Evolutionary conservation across 2,113 vertebrate genomes (phyloP).

Genomic region (Pao palembangensis): DNA sequence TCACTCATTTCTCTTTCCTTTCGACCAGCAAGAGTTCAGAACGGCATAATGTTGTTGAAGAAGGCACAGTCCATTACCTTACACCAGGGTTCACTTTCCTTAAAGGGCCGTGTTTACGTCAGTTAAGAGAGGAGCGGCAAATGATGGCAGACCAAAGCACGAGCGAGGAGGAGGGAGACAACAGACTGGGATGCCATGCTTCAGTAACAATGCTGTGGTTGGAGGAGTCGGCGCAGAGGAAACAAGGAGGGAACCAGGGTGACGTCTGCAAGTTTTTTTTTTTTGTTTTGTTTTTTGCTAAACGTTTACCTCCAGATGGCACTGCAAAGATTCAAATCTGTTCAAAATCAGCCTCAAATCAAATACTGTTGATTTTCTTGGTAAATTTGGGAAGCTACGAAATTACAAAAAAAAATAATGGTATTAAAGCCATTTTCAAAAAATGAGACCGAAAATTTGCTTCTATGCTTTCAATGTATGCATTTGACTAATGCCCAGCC

Average conservation of each 20-base stretch:
- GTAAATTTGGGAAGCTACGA: conserved; percentile 27
- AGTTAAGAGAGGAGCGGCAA: conserved; percentile 18
- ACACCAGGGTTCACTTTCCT: too few species aligned
- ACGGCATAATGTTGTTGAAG: too few species aligned
- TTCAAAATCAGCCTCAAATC: not conserved
- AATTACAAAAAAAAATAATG: not conserved
- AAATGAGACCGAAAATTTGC: conserved; percentile 36
- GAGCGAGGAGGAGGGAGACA: conserved; percentile 14
- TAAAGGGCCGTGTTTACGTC: not conserved
- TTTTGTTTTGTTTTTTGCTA: not conserved
- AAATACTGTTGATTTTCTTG: conserved; percentile 5
- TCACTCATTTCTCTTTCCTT: not conserved
- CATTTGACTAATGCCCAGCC: conserved; percentile 45
- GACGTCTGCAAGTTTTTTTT: conserved; percentile 17
- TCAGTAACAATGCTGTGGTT: conserved; percentile 35
- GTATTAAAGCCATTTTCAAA: conserved; percentile 9
- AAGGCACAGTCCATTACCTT: too few species aligned
- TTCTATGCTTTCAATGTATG: conserved; percentile 27
- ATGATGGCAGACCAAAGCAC: conserved; percentile 16
- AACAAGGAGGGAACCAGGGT: conserved; percentile 7
- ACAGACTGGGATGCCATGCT: conserved; percentile 43
- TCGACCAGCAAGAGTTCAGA: too few species aligned
- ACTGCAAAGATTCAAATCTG: not conserved
- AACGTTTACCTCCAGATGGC: not conserved
- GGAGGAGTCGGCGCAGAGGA: conserved; percentile 20